These are phyloP conservation scores for Chelon auratus DNA, from an alignment of 2,797 vertebrate genomes.

Conservation along the genomic window DNA sequence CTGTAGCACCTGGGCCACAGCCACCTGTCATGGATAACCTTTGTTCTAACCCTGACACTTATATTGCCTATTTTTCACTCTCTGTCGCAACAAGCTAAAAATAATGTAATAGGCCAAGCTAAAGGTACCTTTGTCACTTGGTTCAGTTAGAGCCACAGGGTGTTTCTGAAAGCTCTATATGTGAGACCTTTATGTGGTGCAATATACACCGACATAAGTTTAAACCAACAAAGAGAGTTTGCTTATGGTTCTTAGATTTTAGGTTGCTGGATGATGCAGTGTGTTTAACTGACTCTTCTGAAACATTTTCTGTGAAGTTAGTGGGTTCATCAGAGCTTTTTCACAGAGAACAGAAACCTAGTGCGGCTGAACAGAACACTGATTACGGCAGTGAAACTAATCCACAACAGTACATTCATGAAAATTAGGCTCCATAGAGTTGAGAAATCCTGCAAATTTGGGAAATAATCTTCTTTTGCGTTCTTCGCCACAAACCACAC, in stretches of 20 bases:
- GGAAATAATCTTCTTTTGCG: background rate
- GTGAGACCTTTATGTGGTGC: too few species aligned
- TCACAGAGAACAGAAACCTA: background rate
- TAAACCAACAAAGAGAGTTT: background rate
- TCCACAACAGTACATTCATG: background rate
- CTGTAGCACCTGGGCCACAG: too few species aligned
- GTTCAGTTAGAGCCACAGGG: background rate
- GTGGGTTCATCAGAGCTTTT: background rate
- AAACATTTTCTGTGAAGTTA: too few species aligned
- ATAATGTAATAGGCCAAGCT: background rate
- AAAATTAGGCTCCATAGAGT: background rate
- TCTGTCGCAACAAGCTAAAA: too few species aligned
- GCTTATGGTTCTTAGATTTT: too few species aligned
- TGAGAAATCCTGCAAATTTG: background rate
- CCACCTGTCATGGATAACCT: too few species aligned
- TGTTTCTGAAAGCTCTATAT: too few species aligned
- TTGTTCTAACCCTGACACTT: too few species aligned
- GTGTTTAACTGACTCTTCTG: background rate
- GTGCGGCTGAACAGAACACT: background rate
- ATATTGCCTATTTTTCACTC: too few species aligned
- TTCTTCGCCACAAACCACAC: background rate
- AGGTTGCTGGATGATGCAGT: background rate
- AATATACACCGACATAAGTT: background rate
- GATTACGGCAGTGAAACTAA: background rate
- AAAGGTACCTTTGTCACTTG: background rate